Evolutionary conservation across 2,113 vertebrate genomes (phyloP), one percentile per base, ranked within the genome.

Genomic region (Saguinus midas): DNA sequence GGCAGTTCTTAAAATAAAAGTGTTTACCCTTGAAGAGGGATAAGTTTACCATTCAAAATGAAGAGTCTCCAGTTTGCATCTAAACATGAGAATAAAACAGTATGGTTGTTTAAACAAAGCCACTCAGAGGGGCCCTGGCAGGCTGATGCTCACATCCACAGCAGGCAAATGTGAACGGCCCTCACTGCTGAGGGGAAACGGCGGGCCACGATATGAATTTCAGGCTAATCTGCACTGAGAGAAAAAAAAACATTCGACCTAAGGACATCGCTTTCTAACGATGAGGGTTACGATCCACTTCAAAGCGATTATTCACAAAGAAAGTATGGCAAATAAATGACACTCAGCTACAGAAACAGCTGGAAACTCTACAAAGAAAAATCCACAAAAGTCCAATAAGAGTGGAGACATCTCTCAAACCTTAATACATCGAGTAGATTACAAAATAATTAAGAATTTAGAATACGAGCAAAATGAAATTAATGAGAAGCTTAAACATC

Each of bases 141-240:
- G 58, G 5, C 9, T 1, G 9, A 9, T 2, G 25, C 11, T 23
- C 27, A 3, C n/a, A 9, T 14, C 8, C 43, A 29, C 37, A 6
- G 57, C 58, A 64, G 35, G 64, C 27, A 37, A 10, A 14, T 14
- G 5, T 18, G 32, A 23, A 66, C 4, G 4, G 0, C 20, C 14
- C 14, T 50, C 32, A 17, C 40, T 6, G 1, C 17, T 0, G 27
- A 64, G 43, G 73, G 37, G 11, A 16, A 27, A 48, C 17, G 25
- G 45, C 61, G 10, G 58, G 61, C 45, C 18, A 1, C 6, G n/a
- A 8, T 0, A 27, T 27, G 5, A 14, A 43, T 40, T 40, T 61
- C 58, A 17, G 48, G 61, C n/a, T 35, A 2, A 14, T 43, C 23
- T 23, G 61, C 76, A 1, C 5, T 1, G 11, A 52, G 40, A 37